Evolutionary conservation across 1,140 invertebrate species (phyloP), one percentile per base, ranked within the genome.

Genomic region (Macrotrachela quadricornifera): DNA sequence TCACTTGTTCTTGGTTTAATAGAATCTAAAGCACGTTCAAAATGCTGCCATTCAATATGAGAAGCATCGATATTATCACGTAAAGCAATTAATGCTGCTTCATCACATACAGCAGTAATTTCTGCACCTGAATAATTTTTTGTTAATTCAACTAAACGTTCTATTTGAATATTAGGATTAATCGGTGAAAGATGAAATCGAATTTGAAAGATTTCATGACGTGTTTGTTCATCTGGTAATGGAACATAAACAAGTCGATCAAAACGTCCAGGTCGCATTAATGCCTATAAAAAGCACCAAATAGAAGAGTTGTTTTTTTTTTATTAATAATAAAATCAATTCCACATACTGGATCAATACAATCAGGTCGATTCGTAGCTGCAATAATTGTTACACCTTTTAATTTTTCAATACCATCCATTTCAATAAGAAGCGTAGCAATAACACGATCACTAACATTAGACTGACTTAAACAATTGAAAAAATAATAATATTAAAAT

Each of bases 281-380:
- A 69, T 1, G 86, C 87, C 75, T 80, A 58, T 8, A 30, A 30
- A 30, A 57, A 58, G 30, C 1, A 30, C 6, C 9, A 49, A 18
- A 8, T 14, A 18, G 10, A 4, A 42, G 15, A 10, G 9, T 45
- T 15, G 15, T 10, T 11, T 15, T 6, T 17, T 45, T 15, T 10
- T 45, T 45, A 11, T 45, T 45, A 10, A 8, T 8, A 30, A 30
- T 30, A 30, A 30, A 2, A 30, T 30, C 8, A 30, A n/a, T n/a
- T n/a, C n/a, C n/a, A n/a, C n/a, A n/a, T n/a, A 2, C 21, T 60
- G 80, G 79, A 64, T 94, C 87, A 51, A 94, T 82, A 66, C 79
- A 78, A 69, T 90, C 84, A 0, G 86, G 87, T 57, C 85, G 72
- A 70, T 97, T 97, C 2, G 92, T 97, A 0, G 92, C 91, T n/a